Base-by-base conservation (phyloP, 1,140 invertebrate species). In the Cotesia typhae region DNA sequence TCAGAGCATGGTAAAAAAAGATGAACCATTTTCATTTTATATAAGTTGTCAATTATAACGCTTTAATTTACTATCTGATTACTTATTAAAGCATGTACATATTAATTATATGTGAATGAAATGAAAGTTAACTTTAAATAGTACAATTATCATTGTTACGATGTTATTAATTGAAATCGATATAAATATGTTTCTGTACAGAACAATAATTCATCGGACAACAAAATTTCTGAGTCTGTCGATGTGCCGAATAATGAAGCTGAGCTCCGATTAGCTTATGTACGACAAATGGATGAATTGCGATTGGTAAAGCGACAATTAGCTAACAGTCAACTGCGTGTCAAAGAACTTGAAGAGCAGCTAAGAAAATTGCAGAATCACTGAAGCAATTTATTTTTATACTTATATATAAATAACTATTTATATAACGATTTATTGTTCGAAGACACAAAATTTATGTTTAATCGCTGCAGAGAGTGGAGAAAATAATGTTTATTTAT, bases 251-350 rank as follows among this genome's bases (percentile, higher is more conserved):
- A 85, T 71, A 86, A 86, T 66, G 85, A 86, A 53, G 80, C 83
- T 7, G 85, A 95, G 91, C 82, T 95, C 74, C 90, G 92, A 75
- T 85, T 91, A 74, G 92, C 93, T 1, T 94, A 92, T 79, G 89
- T 90, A 75, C 88, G 90, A 28, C 94, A 95, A 85, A 89, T 89
- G n/a, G 94, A 95, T 75, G 94, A 95, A 85, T 83, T 95, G 28
- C 88, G 91, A 66, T 86, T 92, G 70, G 88, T 94, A 9, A 91
- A 92, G 76, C 92, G 93, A 66, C 93, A 95, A 80, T 85, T 95
- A 20, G 88, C 90, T 2, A 90, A 92, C 76, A 93, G 93, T 76
- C 94, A 95, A 79, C 88, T 92, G 74, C 87, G 92, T 9, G 91
- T 95, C 5, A 89, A 91, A 67, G 94, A 95, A 79, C 86, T 96